Evolutionary conservation across 1,140 invertebrate species (phyloP), one percentile per base, ranked within the genome.

Genomic region (Brachionus rotundiformis): DNA sequence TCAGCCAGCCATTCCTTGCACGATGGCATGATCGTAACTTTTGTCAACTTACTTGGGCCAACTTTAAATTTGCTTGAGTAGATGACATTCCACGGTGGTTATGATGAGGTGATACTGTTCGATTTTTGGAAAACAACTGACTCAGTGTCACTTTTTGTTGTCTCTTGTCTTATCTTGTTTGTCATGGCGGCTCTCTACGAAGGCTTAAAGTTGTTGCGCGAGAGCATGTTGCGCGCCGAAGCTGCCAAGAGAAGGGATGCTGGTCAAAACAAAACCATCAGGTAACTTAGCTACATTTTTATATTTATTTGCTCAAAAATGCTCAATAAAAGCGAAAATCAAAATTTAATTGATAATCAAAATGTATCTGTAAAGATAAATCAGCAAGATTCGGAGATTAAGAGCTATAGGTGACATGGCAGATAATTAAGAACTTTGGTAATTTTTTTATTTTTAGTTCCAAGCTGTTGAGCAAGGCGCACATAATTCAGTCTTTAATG

Each of bases 401-500:
- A 41, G 25, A 63, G 39, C 27, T 41, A 39, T 63, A 59, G 44
- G 33, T 47, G 49, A 31, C 13, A 25, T 68, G 36, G 23, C 13
- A 31, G 4, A 25, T 44, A 19, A 2, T 10, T 8, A 7, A 27
- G n/a, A 11, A 44, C 11, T 63, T 4, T 1, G 13, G 25, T n/a
- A 4, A 36, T 23, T 54, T 41, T 33, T 65, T 31, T 23, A 13
- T 59, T 61, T 54, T 63, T 71, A 86, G 86, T 27, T 36, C 82
- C 7, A 82, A 82, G 13, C 84, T 87, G 83, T 83, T 86, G 31
- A 85, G 84, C 54, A 11, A 81, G 2, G 73, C 83, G 83, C 95
- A 97, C 87, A 86, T 92, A n/a, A 89, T 93, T 36, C 95, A 98
- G 88, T 96, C 95, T 1, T 84, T 92, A 8, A 90, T 98, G 5